phyloP scores from a whole-genome alignment of 2,113 vertebrate species.

The Brachypodius melanocephalos region DNA sequence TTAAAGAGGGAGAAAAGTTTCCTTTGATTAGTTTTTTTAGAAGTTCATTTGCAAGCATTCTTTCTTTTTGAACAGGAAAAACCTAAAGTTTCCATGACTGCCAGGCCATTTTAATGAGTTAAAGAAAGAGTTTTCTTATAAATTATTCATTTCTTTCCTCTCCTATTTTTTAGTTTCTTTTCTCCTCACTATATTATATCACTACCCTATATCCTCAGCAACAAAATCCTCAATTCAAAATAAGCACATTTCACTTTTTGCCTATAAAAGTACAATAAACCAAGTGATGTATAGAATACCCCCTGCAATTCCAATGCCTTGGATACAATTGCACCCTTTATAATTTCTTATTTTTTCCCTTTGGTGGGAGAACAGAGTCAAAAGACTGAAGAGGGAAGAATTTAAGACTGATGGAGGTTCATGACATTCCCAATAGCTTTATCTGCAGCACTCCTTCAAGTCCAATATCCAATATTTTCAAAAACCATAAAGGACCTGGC shows the following conservation, averaged over 20 bases:
- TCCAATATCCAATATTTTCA: neutral
- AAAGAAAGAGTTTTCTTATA: conserved; percentile 51
- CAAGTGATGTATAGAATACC: neutral
- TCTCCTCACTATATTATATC: neutral
- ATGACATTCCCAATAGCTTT: neutral
- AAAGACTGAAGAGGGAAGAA: neutral
- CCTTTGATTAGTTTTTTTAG: neutral
- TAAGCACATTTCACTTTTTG: neutral
- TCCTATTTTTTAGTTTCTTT: neutral
- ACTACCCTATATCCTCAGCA: neutral
- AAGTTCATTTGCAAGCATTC: conserved; percentile 45
- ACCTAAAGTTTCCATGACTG: conserved; percentile 18
- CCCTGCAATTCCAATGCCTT: neutral
- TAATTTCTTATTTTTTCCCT: neutral
- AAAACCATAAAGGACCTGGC: neutral
- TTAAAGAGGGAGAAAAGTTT: neutral
- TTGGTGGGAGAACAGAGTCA: neutral
- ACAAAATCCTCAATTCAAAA: neutral
- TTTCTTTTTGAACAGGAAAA: conserved; percentile 36
- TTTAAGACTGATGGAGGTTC: neutral
- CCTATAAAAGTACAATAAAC: neutral
- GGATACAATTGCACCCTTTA: neutral
- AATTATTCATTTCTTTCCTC: conserved; percentile 48
- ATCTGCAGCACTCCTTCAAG: neutral
- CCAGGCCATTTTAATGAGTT: conserved; percentile 51